A percentile compares a stretch with the other conserved stretches of the same genome.
Conservation (phyloP, 1,140 invertebrate genomes). For the Procambarus virginalis region DNA sequence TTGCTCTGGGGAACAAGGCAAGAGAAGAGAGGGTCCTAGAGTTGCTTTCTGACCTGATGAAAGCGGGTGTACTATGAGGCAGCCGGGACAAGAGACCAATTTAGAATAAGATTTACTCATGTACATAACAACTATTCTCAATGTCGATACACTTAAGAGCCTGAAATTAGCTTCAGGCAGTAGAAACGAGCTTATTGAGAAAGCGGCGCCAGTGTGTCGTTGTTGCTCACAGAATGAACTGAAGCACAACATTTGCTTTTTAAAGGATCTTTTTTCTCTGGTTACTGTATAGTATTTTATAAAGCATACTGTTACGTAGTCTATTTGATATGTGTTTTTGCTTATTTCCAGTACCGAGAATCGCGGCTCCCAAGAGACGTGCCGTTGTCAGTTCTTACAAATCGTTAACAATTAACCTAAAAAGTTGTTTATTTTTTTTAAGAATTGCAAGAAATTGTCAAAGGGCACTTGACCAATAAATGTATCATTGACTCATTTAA, state of each 20-base stretch:
- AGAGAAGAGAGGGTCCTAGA: constrained; percentile 45
- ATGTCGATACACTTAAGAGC: background rate
- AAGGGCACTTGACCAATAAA: background rate
- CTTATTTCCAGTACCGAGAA: background rate
- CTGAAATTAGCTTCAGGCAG: background rate
- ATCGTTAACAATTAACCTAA: background rate
- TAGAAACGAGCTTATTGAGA: background rate
- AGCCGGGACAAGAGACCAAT: background rate
- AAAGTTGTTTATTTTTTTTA: background rate
- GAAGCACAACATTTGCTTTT: constrained; percentile 1
- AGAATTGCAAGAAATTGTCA: background rate
- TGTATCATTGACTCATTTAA: background rate
- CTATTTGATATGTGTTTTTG: background rate
- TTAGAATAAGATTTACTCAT: background rate
- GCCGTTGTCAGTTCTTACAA: background rate
- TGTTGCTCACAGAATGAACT: background rate
- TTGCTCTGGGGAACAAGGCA: constrained; percentile 41
- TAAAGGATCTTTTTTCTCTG: background rate
- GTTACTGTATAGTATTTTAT: background rate
- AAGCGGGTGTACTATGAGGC: constrained; percentile 41
- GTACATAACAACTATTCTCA: background rate
- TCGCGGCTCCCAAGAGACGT: background rate
- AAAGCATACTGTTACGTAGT: background rate
- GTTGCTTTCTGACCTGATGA: constrained; percentile 50
- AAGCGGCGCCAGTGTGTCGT: background rate